Conservation (phyloP, 2,797 vertebrate genomes). For the Oryzias sinensis region DNA sequence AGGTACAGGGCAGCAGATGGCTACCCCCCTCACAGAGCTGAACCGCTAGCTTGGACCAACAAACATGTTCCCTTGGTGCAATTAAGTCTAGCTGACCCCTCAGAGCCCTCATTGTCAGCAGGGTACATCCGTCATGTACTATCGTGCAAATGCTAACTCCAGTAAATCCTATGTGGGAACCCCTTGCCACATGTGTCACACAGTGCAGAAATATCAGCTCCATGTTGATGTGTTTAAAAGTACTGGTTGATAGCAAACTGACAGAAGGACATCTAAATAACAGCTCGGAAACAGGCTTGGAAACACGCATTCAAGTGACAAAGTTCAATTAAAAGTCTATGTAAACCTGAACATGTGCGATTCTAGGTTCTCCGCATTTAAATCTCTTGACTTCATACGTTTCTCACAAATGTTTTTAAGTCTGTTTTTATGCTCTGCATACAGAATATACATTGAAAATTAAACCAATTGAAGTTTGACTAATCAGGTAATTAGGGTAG, state of each 20-base stretch:
- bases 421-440: too few relatives aligned
- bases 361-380: too few relatives aligned
- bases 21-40: constrained; percentile 43
- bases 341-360: too few relatives aligned
- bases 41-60: constrained; percentile 64
- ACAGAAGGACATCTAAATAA: constrained; percentile 45
- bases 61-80: constrained; percentile 74
- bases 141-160: constrained; percentile 69
- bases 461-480: too few relatives aligned
- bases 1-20: constrained; percentile 69
- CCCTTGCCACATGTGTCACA: constrained; percentile 53
- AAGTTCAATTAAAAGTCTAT: too few relatives aligned
- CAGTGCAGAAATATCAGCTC: constrained; percentile 73
- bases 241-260: constrained; percentile 48
- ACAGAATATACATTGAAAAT: too few relatives aligned
- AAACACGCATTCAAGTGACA: too few relatives aligned
- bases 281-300: too few relatives aligned
- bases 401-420: too few relatives aligned
- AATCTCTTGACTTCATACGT: too few relatives aligned
- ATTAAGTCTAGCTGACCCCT: constrained; percentile 77
- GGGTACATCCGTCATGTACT: constrained; percentile 68
- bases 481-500: too few relatives aligned
- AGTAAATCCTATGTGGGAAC: constrained; percentile 36
- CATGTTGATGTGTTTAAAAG: constrained; percentile 67
- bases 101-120: constrained; percentile 60